phyloP scores from a whole-genome alignment of 2,888 invertebrate genomes.

The Orchestes rusci region DNA sequence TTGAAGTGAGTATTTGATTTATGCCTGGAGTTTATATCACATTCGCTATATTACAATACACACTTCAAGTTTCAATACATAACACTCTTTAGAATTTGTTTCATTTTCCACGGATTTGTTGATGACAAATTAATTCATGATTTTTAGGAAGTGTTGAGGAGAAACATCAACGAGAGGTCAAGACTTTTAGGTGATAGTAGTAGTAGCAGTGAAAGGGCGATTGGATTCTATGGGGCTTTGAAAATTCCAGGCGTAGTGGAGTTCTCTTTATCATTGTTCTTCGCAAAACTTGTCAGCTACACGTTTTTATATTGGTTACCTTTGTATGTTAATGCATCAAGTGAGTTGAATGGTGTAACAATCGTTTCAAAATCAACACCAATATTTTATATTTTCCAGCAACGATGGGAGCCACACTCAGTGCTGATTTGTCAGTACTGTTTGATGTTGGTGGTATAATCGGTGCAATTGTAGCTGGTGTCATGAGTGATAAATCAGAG shows the following conservation, averaged over 20 bases:
- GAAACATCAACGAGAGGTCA: constrained; percentile 34
- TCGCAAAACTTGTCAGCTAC: constrained; percentile 94
- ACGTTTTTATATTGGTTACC: constrained; percentile 97
- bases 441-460: constrained; percentile 88
- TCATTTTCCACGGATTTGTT: no score
- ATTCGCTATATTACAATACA: no score
- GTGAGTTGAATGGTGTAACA: constrained; percentile 49
- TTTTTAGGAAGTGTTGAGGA: constrained; percentile 39
- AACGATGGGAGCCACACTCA: constrained; percentile 56
- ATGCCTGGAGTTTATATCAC: no score
- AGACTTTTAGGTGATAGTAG: constrained; percentile 30
- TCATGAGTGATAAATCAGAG: constrained; percentile 72
- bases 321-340: constrained; percentile 73
- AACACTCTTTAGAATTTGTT: no score
- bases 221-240: constrained; percentile 71
- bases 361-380: neutral
- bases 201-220: constrained; percentile 37
- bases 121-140: no score
- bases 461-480: constrained; percentile 84
- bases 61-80: no score
- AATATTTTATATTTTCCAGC: constrained; percentile 46
- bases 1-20: no score
- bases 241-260: constrained; percentile 80
- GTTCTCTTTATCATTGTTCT: constrained; percentile 88
- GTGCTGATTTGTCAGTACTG: constrained; percentile 71